Evolutionary conservation across 2,797 vertebrate genomes (phyloP).

Genomic region (Galagoides demidoff): DNA sequence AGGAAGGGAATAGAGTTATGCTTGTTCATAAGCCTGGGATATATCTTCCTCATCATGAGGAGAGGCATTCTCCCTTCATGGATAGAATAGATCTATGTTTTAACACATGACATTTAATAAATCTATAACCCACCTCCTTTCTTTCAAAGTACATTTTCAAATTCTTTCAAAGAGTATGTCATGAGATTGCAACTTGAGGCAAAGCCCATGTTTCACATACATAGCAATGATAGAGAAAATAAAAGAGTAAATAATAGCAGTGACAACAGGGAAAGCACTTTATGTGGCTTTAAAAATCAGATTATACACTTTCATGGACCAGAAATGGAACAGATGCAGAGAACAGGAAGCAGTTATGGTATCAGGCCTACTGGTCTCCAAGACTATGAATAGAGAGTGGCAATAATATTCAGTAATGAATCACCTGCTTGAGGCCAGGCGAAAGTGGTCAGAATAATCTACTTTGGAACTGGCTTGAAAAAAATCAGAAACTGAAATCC

Average conservation of each 20-base stretch:
- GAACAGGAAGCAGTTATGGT: not conserved
- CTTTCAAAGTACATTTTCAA: slow-evolving; percentile 11
- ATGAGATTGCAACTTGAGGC: not conserved
- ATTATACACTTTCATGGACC: not conserved
- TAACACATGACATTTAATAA: not conserved
- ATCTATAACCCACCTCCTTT: not conserved
- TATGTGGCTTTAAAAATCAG: not conserved
- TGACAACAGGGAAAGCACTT: not conserved
- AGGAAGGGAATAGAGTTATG: slow-evolving; percentile 46
- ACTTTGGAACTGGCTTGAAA: not conserved
- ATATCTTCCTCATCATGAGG: not conserved
- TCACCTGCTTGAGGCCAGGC: not conserved
- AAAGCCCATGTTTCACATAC: not conserved
- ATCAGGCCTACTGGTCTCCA: not conserved
- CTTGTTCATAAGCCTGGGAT: not conserved
- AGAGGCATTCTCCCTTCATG: not conserved
- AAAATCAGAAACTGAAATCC: not conserved
- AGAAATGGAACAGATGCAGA: not conserved
- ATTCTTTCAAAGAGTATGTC: not conserved
- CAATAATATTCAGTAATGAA: not conserved
- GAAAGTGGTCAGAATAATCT: not conserved
- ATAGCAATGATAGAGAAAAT: not conserved
- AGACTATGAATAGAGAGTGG: not conserved
- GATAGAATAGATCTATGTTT: not conserved
- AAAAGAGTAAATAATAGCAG: not conserved